Conservation (phyloP, 2,888 invertebrate species). For the Phragmatobia fuliginosa region DNA sequence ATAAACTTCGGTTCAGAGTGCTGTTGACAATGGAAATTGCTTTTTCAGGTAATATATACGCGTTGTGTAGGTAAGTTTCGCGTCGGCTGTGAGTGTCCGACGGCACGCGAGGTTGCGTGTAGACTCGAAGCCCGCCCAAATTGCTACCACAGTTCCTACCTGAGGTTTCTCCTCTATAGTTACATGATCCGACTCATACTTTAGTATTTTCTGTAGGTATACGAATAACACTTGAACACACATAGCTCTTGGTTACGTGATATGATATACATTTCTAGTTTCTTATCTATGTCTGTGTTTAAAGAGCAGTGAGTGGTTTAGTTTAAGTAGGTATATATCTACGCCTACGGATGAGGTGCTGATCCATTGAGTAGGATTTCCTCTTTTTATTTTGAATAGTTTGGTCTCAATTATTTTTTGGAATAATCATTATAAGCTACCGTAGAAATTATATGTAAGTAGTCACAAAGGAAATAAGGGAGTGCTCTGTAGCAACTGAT, state of each 20-base stretch:
- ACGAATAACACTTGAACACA: constrained; percentile 43
- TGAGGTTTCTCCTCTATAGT: constrained; percentile 54
- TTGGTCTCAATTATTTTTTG: neutral
- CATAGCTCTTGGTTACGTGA: constrained; percentile 30
- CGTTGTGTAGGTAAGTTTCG: constrained; percentile 65
- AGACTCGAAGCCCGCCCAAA: constrained; percentile 60
- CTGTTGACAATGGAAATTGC: constrained; percentile 59
- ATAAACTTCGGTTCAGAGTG: constrained; percentile 47
- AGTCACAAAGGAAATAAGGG: no score
- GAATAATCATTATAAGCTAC: no score
- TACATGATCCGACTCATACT: constrained; percentile 47
- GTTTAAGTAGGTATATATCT: neutral
- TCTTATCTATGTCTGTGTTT: constrained; percentile 6
- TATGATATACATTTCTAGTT: neutral
- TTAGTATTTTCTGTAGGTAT: constrained; percentile 52
- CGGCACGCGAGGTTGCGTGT: constrained; percentile 82
- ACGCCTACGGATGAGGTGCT: neutral
- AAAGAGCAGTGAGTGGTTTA: neutral
- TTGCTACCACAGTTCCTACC: constrained; percentile 56
- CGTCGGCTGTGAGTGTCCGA: constrained; percentile 64
- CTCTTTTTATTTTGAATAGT: neutral
- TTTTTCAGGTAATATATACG: constrained; percentile 65
- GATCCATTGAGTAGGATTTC: neutral
- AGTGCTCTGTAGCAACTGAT: no score
- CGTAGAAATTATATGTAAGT: no score